Conservation (phyloP, 2,797 vertebrate genomes). For the Tarsius wallacei region DNA sequence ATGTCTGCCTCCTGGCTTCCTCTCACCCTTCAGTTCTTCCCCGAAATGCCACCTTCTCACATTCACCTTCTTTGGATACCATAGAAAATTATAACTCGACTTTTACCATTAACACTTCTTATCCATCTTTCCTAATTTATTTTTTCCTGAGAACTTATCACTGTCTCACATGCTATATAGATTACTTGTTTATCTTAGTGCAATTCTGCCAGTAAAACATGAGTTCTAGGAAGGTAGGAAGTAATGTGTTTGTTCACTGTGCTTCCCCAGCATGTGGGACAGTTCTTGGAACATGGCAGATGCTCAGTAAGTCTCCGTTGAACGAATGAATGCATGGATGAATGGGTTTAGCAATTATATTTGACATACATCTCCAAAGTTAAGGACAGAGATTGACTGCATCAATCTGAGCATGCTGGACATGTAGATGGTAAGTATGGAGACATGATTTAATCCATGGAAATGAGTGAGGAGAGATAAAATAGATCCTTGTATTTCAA, state of each 20-base stretch:
- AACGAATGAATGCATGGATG: not conserved
- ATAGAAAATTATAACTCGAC: not conserved
- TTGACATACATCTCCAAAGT: not conserved
- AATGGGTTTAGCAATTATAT: not conserved
- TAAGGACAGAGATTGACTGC: not conserved
- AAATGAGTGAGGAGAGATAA: not conserved
- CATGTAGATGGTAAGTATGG: not conserved
- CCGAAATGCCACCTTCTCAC: not conserved
- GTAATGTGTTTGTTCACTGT: not conserved
- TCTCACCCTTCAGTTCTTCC: not conserved
- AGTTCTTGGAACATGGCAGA: not conserved
- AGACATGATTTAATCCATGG: not conserved
- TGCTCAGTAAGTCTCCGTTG: not conserved
- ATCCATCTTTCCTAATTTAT: not conserved
- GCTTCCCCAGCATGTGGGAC: too few species aligned
- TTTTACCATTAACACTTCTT: not conserved
- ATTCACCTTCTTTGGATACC: not conserved
- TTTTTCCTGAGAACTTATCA: not conserved
- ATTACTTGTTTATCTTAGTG: not conserved
- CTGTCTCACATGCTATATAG: not conserved
- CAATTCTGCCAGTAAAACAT: not conserved
- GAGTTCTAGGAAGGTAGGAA: not conserved
- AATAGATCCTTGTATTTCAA: not conserved
- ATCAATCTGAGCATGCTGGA: not conserved
- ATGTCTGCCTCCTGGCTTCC: not conserved